These are phyloP conservation scores for Alsophila aescularia DNA, from an alignment of 2,888 invertebrate genomes.

Conservation along the genomic window DNA sequence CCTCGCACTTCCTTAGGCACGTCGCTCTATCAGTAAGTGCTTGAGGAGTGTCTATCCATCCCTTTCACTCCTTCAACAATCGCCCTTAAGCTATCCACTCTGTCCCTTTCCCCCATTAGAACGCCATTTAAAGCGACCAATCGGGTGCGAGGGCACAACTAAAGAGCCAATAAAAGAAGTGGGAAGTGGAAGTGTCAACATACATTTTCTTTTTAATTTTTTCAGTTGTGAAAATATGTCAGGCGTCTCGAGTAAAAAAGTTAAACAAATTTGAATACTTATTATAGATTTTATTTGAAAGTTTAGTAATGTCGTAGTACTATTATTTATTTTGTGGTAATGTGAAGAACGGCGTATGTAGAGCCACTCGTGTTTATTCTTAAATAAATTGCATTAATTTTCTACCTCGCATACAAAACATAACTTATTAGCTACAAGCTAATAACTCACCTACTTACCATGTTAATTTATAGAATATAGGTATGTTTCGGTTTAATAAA, in stretches of 20 bases:
- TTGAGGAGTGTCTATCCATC: constrained; percentile 79
- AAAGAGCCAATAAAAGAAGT: constrained; percentile 74
- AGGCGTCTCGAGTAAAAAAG: background rate
- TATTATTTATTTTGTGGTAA: too few relatives aligned
- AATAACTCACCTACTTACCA: too few relatives aligned
- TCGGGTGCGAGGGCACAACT: constrained; percentile 60
- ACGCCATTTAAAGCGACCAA: constrained; percentile 76
- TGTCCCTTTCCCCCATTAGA: constrained; percentile 69
- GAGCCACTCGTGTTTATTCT: too few relatives aligned
- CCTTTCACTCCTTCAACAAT: constrained; percentile 54
- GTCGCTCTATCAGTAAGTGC: constrained; percentile 75
- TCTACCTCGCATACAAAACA: too few relatives aligned
- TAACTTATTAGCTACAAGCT: too few relatives aligned
- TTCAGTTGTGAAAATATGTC: constrained; percentile 46
- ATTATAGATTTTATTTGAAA: too few relatives aligned
- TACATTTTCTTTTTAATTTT: constrained; percentile 74
- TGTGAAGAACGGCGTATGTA: too few relatives aligned
- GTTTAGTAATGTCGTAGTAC: too few relatives aligned
- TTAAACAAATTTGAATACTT: background rate
- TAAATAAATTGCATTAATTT: too few relatives aligned
- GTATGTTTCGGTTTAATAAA: too few relatives aligned
- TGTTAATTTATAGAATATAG: too few relatives aligned
- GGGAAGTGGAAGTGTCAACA: constrained; percentile 78
- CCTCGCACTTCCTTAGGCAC: constrained; percentile 69
- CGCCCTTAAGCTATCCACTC: constrained; percentile 48